Conservation (phyloP, 2,797 vertebrate species). For the Eutrigla gurnardus region DNA sequence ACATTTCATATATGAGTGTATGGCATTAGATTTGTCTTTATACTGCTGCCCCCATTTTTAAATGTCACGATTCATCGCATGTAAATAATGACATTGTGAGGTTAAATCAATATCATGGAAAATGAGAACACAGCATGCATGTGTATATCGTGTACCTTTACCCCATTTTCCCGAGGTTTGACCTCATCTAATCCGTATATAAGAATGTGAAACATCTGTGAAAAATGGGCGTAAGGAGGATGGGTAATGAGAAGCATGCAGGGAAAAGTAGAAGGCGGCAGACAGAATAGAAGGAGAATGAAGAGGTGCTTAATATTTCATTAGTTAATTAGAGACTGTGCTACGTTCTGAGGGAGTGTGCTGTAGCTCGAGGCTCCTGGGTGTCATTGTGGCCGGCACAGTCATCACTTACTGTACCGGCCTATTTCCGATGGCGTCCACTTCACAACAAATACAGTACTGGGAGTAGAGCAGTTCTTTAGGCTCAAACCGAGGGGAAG, state of each 20-base stretch:
- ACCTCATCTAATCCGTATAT: slow-evolving; percentile 37
- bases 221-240: slow-evolving; percentile 66
- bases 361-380: slow-evolving; percentile 79
- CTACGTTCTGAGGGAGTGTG: slow-evolving; percentile 71
- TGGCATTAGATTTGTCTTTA: slow-evolving; percentile 7
- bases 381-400: slow-evolving; percentile 77
- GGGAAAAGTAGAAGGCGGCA: slow-evolving; percentile 59
- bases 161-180: slow-evolving; percentile 15
- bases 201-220: slow-evolving; percentile 44
- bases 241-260: slow-evolving; percentile 65
- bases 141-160: slow-evolving; percentile 19
- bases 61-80: slow-evolving; percentile 26
- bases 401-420: slow-evolving; percentile 81
- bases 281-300: slow-evolving; percentile 74
- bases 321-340: slow-evolving; percentile 83
- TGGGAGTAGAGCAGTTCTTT: slow-evolving; percentile 7
- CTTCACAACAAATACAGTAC: slow-evolving; percentile 67
- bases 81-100: slow-evolving; percentile 13
- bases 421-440: slow-evolving; percentile 65
- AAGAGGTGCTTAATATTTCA: slow-evolving; percentile 85
- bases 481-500: neutral
- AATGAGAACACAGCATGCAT: slow-evolving; percentile 18
- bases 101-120: slow-evolving; percentile 33
- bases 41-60: slow-evolving; percentile 9
- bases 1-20: slow-evolving; percentile 6